Base-by-base conservation (phyloP, 2,797 vertebrate genomes). In the Cheirogaleus major region DNA sequence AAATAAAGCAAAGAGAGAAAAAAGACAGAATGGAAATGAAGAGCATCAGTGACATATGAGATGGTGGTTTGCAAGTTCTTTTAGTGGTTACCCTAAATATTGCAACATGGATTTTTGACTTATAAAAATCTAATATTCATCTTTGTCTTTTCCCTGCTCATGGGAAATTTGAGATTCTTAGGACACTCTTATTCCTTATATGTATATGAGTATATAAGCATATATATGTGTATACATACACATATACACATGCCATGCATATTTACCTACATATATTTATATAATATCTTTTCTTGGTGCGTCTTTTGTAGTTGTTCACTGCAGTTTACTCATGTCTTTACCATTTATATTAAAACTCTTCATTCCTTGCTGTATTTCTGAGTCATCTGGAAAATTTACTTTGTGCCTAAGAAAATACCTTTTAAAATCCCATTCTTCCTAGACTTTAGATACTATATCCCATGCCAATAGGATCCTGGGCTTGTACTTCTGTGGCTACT, bases 331-430 rank as follows among this genome's bases (percentile, higher is more conserved):
- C 25, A 65, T 72, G 18, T 92, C 59, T 70, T 32, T 52, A 61
- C 35, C 22, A 75, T 43, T 75, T 75, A 23, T 73, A 57, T 30
- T 27, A 45, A 63, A 48, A 69, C 14, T 81, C 48, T 95, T 84
- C 17, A 61, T 55, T 73, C 22, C 17, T 96, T 94, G 55, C 50
- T 72, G 0, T 85, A n/a, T 86, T 57, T 89, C 67, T 89, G 63
- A 89, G 32, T 91, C 93, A 52, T 79, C 57, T 83, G 63, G 63
- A 76, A 95, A 83, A 78, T 79, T 89, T 96, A 76, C 27, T 38
- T 38, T 70, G 75, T 73, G 35, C 38, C 43, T 92, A 30, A 92
- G 69, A 92, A 93, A 57, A 52, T 57, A 22, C 45, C 48, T 87
- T 82, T 89, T 95, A 79, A 70, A 92, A 80, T 45, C 43, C 22